Evolutionary conservation across 1,140 invertebrate species (phyloP).

Genomic region (Reticulitermes speratus): DNA sequence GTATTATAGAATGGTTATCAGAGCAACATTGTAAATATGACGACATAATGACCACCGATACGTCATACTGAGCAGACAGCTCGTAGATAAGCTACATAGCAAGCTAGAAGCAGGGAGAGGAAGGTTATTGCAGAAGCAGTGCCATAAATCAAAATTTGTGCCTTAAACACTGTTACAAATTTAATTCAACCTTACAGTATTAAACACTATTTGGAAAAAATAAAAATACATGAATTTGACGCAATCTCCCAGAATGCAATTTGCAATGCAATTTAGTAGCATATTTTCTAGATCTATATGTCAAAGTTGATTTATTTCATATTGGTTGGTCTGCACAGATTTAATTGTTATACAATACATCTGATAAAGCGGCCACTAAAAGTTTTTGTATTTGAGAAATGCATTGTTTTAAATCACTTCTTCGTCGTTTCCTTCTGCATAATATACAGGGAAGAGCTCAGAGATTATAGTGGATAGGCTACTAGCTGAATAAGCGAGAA

Average conservation of each 20-base stretch:
- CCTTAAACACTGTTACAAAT: not conserved
- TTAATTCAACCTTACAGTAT: not conserved
- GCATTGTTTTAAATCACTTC: too few relatives aligned
- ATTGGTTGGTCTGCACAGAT: too few relatives aligned
- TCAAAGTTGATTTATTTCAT: not conserved
- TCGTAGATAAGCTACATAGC: not conserved
- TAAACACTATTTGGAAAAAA: not conserved
- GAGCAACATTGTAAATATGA: slow-evolving; percentile 12
- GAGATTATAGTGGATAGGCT: too few relatives aligned
- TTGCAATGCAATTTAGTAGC: not conserved
- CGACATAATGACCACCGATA: slow-evolving; percentile 17
- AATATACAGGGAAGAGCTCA: too few relatives aligned
- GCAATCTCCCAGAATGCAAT: not conserved
- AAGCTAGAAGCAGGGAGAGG: not conserved
- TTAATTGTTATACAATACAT: too few relatives aligned
- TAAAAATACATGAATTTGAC: not conserved
- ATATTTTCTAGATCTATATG: not conserved
- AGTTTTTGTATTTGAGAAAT: too few relatives aligned
- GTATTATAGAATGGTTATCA: slow-evolving; percentile 13
- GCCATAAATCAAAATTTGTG: slow-evolving; percentile 16
- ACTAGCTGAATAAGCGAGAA: too few relatives aligned
- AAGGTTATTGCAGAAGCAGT: not conserved
- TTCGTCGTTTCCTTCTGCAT: too few relatives aligned
- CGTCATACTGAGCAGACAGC: slow-evolving; percentile 3
- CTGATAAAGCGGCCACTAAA: too few relatives aligned